Evolutionary conservation across 2,888 invertebrate species (phyloP).

Genomic region (Heliconius cydno): DNA sequence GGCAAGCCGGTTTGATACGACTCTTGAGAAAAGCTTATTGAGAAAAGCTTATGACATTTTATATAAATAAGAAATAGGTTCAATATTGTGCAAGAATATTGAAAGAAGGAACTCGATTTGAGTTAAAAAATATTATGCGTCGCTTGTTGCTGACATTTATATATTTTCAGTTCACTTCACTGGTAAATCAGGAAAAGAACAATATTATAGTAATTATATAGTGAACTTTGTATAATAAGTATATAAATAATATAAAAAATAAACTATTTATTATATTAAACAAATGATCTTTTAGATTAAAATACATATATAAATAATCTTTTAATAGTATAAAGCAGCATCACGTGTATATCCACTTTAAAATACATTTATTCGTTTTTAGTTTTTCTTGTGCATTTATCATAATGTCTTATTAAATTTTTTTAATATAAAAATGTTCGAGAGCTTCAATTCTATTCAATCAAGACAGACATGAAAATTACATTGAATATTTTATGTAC

Average conservation of each 20-base stretch:
- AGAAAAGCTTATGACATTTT: no score
- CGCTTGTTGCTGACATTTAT: constrained; percentile 11
- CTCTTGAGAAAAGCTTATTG: no score
- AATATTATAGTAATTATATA: constrained; percentile 1
- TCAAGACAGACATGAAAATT: constrained; percentile 1
- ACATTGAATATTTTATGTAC: not conserved
- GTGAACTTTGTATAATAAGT: constrained; percentile 1
- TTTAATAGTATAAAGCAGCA: not conserved
- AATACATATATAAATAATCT: not conserved
- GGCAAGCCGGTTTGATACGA: no score
- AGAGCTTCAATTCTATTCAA: not conserved
- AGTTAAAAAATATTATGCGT: not conserved
- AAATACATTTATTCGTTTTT: not conserved
- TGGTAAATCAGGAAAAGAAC: constrained; percentile 12
- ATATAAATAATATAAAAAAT: not conserved
- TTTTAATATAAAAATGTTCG: no score
- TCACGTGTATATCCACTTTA: not conserved
- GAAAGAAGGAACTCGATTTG: not conserved
- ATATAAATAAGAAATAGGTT: not conserved
- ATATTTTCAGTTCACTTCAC: constrained; percentile 18
- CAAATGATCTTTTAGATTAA: not conserved
- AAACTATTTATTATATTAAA: not conserved
- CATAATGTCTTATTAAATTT: not conserved
- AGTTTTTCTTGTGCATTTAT: not conserved
- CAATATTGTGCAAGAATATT: not conserved